Conservation (phyloP, 2,888 invertebrate species). For the Salticus scenicus region DNA sequence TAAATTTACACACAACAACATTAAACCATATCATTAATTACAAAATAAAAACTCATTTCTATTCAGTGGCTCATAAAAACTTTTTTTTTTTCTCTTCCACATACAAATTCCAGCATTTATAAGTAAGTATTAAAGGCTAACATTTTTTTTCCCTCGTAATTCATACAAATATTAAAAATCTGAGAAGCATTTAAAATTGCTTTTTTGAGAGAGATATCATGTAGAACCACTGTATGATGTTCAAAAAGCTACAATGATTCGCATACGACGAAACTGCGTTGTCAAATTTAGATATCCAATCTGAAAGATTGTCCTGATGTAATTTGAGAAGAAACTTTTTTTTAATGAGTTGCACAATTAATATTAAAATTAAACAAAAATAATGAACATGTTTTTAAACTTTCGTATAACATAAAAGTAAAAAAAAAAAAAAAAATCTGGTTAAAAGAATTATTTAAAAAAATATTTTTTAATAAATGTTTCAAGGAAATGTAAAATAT, state of each 20-base stretch:
- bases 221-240: neutral
- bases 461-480: no score
- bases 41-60: neutral
- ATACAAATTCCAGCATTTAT: no score
- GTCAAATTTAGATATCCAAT: neutral
- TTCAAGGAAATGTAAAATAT: no score
- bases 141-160: no score
- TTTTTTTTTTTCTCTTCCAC: neutral
- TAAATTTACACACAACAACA: neutral
- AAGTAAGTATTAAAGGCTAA: no score
- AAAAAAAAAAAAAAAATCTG: no score
- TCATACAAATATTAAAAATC: neutral
- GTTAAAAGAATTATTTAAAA: no score
- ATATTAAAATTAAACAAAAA: no score
- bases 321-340: no score
- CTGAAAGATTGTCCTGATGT: slow-evolving; percentile 13
- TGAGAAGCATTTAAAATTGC: slow-evolving; percentile 1
- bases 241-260: neutral
- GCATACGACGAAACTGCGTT: neutral
- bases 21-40: neutral
- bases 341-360: no score
- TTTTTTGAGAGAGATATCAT: neutral
- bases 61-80: neutral
- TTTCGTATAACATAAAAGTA: no score
- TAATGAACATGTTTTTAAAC: no score